A percentile compares a stretch with the other conserved stretches of the same genome.
Conservation (phyloP, 2,888 invertebrate species). For the Drosophila mercatorum region DNA sequence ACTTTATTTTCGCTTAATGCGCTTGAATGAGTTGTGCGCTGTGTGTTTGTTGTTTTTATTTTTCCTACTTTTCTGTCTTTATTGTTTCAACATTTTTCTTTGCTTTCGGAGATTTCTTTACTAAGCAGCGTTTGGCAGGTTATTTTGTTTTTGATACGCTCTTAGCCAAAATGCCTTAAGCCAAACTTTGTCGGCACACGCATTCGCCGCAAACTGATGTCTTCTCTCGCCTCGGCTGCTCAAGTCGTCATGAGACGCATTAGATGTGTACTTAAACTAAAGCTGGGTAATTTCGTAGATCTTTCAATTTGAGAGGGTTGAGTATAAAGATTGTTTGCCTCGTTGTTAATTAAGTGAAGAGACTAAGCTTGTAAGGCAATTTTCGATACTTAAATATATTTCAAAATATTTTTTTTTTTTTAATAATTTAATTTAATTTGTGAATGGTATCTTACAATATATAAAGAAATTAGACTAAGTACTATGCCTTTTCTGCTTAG, state of each 20-base stretch:
- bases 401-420: no score
- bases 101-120: conserved; percentile 31
- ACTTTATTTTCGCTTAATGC: conserved; percentile 73
- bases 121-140: conserved; percentile 48
- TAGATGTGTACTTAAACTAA: conserved; percentile 1
- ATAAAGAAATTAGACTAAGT: no score
- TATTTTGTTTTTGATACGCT: conserved; percentile 51
- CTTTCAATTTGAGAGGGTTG: not conserved
- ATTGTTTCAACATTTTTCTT: conserved; percentile 60
- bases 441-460: no score
- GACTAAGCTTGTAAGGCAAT: no score
- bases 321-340: no score
- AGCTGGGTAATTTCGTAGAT: not conserved
- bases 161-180: conserved; percentile 53
- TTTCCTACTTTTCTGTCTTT: conserved; percentile 39
- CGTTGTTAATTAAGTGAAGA: no score
- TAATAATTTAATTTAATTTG: no score
- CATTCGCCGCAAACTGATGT: conserved; percentile 8
- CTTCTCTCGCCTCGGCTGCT: not conserved
- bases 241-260: conserved; percentile 10
- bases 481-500: no score
- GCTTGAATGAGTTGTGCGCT: conserved; percentile 65
- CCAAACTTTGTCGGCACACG: conserved; percentile 30
- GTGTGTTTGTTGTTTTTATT: conserved; percentile 30
- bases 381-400: no score